Conservation (phyloP, 2,888 invertebrate genomes). For the Odontocerum albicorne region DNA sequence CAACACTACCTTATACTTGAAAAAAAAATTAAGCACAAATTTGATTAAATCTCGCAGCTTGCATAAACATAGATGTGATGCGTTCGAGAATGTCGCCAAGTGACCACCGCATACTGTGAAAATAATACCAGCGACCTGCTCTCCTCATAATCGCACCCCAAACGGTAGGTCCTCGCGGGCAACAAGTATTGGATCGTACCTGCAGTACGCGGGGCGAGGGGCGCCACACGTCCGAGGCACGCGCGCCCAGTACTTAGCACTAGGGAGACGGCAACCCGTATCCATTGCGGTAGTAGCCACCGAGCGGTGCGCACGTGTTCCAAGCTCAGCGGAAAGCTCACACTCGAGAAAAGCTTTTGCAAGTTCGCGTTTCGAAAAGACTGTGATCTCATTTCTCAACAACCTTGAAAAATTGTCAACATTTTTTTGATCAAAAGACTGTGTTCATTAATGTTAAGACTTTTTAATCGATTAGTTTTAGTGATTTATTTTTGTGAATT, state of each 20-base stretch:
- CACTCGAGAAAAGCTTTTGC: not conserved
- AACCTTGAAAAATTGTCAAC: too few species aligned
- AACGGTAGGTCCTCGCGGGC: slow-evolving; percentile 42
- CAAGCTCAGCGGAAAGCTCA: not conserved
- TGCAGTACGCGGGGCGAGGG: slow-evolving; percentile 39
- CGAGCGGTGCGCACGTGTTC: slow-evolving; percentile 23
- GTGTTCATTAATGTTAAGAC: slow-evolving; percentile 6
- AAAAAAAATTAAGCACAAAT: too few species aligned
- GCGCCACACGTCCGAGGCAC: slow-evolving; percentile 50
- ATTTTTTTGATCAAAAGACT: slow-evolving; percentile 3
- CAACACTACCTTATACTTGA: too few species aligned
- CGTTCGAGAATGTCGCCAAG: slow-evolving; percentile 15
- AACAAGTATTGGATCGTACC: slow-evolving; percentile 46
- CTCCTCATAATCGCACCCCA: slow-evolving; percentile 17
- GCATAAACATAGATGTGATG: too few species aligned
- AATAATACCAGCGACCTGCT: slow-evolving; percentile 9
- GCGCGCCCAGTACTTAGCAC: slow-evolving; percentile 38
- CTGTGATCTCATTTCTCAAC: too few species aligned
- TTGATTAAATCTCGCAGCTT: too few species aligned
- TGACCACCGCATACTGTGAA: slow-evolving; percentile 17
- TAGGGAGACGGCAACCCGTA: slow-evolving; percentile 4
- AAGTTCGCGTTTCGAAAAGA: too few species aligned
- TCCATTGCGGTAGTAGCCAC: slow-evolving; percentile 21
- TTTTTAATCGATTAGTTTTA: slow-evolving; percentile 1
- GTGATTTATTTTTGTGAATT: slow-evolving; percentile 8